A percentile compares a stretch with the other conserved stretches of the same genome.
phyloP scores from a whole-genome alignment of 2,888 invertebrate species.

The Tyria jacobaeae region DNA sequence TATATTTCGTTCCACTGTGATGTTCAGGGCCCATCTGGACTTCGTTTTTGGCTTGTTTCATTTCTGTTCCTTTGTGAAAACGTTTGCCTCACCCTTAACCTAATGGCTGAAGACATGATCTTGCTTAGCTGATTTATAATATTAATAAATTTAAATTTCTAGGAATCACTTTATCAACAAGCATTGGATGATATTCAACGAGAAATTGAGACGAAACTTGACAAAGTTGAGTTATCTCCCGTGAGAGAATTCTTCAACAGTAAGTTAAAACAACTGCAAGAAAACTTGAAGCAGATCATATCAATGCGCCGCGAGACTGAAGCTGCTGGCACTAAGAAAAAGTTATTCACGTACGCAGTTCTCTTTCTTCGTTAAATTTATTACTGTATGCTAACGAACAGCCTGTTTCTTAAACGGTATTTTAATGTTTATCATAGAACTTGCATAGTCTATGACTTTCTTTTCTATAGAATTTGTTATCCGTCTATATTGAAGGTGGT shows the following conservation, averaged over 20 bases:
- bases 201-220: slow-evolving; percentile 89
- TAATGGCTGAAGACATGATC: not conserved
- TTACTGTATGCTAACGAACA: too few relatives aligned
- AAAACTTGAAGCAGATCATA: slow-evolving; percentile 87
- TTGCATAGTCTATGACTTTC: too few relatives aligned
- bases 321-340: slow-evolving; percentile 90
- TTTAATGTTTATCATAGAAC: not conserved
- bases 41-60: too few relatives aligned
- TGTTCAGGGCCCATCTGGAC: too few relatives aligned
- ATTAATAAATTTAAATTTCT: not conserved
- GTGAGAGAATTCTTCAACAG: slow-evolving; percentile 88
- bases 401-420: too few relatives aligned
- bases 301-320: slow-evolving; percentile 88
- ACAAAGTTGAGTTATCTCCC: slow-evolving; percentile 88
- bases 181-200: slow-evolving; percentile 89
- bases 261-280: slow-evolving; percentile 87
- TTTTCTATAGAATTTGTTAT: too few relatives aligned
- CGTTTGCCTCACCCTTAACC: too few relatives aligned
- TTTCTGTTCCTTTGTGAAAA: too few relatives aligned
- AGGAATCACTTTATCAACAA: slow-evolving; percentile 89
- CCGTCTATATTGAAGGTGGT: too few relatives aligned
- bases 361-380: too few relatives aligned
- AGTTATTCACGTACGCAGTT: slow-evolving; percentile 83
- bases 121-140: too few relatives aligned
- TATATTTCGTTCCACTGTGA: too few relatives aligned